Percentiles rank a stretch among this genome's conserved stretches.
Evolutionary conservation across 2,888 invertebrate species (phyloP).

Genomic region (Cosmia pyralina): DNA sequence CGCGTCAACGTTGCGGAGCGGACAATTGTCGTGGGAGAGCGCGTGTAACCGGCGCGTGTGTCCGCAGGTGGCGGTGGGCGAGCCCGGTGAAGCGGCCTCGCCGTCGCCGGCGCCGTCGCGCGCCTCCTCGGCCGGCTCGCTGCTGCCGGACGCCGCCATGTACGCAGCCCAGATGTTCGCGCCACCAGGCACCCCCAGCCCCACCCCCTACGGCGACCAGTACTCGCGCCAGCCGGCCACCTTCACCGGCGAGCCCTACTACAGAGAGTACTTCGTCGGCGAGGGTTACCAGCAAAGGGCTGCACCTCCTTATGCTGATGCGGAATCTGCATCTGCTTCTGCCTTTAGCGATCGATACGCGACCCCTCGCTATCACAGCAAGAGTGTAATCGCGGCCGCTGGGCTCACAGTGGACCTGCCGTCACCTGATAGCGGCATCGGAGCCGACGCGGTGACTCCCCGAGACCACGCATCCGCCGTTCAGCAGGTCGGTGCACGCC

Average conservation of each 20-base stretch:
- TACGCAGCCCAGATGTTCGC: constrained; percentile 93
- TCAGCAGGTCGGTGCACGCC: constrained; percentile 94
- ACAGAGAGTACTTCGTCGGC: constrained; percentile 94
- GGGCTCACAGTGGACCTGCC: constrained; percentile 98
- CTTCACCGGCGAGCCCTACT: constrained; percentile 94
- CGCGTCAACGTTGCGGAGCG: constrained; percentile 91
- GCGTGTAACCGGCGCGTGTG: constrained; percentile 92
- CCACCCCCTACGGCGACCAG: constrained; percentile 90
- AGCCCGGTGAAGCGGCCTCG: constrained; percentile 91
- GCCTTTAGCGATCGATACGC: constrained; percentile 93
- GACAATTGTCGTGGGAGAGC: constrained; percentile 91
- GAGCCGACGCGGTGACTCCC: constrained; percentile 97
- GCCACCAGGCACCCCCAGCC: constrained; percentile 92
- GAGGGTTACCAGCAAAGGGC: constrained; percentile 91
- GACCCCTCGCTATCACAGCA: constrained; percentile 93
- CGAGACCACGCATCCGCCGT: constrained; percentile 95
- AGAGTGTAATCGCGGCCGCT: constrained; percentile 93
- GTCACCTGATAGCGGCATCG: constrained; percentile 98
- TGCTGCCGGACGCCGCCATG: constrained; percentile 92
- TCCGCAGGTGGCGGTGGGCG: constrained; percentile 90
- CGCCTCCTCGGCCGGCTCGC: constrained; percentile 89
- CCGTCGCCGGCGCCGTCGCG: constrained; percentile 92
- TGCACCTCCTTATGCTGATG: constrained; percentile 90
- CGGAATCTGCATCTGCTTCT: constrained; percentile 90
- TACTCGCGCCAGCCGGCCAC: constrained; percentile 89